These are phyloP conservation scores for Sialis lutaria DNA, from an alignment of 2,888 invertebrate genomes.

Conservation along the genomic window DNA sequence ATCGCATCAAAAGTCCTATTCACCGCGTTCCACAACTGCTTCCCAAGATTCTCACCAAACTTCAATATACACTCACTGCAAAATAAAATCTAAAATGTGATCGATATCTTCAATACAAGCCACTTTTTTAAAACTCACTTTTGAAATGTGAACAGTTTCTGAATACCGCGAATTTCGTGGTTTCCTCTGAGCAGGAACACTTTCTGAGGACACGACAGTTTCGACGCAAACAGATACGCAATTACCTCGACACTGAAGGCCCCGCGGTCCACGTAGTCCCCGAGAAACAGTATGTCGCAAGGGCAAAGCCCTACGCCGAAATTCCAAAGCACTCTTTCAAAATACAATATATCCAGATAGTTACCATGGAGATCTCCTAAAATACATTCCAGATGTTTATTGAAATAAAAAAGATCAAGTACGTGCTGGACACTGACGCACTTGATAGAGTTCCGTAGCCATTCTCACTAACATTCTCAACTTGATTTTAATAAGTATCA, in stretches of 20 bases:
- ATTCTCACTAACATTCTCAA: too few species aligned
- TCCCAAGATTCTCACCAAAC: conserved; percentile 45
- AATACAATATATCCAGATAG: conserved; percentile 43
- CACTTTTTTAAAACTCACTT: conserved; percentile 1
- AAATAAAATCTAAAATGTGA: conserved; percentile 21
- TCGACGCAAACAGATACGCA: conserved; percentile 51
- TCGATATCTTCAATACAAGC: conserved; percentile 1
- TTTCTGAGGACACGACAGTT: conserved; percentile 44
- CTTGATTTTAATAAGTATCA: too few species aligned
- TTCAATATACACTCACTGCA: conserved; percentile 40
- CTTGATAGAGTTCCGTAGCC: too few species aligned
- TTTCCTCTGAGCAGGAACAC: conserved; percentile 51
- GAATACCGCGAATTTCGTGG: conserved; percentile 57
- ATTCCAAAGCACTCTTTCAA: conserved; percentile 54
- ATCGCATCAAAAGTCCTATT: conserved; percentile 54
- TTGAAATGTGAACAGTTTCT: conserved; percentile 55
- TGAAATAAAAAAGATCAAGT: too few species aligned
- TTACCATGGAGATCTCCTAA: conserved; percentile 60
- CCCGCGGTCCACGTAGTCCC: conserved; percentile 64
- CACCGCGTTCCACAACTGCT: conserved; percentile 47
- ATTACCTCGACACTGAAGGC: conserved; percentile 48
- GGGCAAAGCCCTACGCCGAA: conserved; percentile 45
- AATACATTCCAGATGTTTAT: too few species aligned
- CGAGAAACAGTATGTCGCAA: conserved; percentile 47
- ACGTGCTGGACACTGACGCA: too few species aligned